Evolutionary conservation across 2,888 invertebrate genomes (phyloP).

Genomic region (Limnephilus marmoratus): DNA sequence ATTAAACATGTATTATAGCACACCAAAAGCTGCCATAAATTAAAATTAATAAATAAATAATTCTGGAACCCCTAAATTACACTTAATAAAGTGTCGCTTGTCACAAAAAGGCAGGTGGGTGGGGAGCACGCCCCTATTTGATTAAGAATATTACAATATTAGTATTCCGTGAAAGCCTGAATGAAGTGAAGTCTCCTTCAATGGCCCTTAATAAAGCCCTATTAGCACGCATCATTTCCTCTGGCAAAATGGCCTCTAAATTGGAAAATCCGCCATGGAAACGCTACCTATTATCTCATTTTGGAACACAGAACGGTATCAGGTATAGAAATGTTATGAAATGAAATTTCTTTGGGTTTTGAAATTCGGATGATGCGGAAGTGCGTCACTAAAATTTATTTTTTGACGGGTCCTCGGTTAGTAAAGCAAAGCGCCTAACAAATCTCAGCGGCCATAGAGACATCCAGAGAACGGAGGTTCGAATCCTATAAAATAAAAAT

Average conservation of each 20-base stretch:
- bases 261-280: conserved; percentile 10
- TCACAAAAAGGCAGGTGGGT: neutral
- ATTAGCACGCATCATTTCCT: conserved; percentile 12
- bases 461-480: no score
- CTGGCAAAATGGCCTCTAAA: conserved; percentile 8
- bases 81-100: neutral
- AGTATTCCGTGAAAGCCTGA: neutral
- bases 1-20: no score
- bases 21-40: no score
- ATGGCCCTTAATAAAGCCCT: neutral
- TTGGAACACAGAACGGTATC: conserved; percentile 2
- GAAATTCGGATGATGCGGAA: no score
- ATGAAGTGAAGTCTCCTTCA: neutral
- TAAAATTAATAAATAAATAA: neutral
- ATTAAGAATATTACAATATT: neutral
- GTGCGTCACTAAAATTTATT: no score
- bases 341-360: no score
- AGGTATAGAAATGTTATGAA: neutral
- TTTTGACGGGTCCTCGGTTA: no score
- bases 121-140: neutral
- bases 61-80: neutral
- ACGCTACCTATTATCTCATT: conserved; percentile 51
- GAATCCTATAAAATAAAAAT: no score
- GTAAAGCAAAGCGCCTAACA: no score
- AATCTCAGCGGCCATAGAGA: no score